Conservation (phyloP, 2,888 invertebrate species). For the Miltochrista miniata region DNA sequence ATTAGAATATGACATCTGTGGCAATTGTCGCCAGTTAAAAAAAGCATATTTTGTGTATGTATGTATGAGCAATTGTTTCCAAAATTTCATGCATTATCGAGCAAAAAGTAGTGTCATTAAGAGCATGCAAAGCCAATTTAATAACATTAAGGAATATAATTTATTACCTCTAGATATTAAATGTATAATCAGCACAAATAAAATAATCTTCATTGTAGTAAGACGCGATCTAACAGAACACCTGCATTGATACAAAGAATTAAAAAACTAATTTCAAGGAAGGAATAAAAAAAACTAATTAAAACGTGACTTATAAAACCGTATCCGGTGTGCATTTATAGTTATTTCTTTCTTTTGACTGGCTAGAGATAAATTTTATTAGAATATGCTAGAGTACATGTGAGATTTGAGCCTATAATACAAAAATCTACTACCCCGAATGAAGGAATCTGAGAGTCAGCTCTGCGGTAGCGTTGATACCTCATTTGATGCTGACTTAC, state of each 20-base stretch:
- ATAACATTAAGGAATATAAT: neutral
- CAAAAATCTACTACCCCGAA: neutral
- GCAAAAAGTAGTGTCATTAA: neutral
- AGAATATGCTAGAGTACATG: neutral
- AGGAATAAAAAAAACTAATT: conserved; percentile 15
- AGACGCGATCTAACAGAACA: conserved; percentile 23
- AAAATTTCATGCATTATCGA: neutral
- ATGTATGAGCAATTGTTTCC: too few relatives aligned
- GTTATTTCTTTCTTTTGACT: neutral
- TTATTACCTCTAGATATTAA: conserved; percentile 48
- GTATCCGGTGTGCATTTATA: conserved; percentile 9
- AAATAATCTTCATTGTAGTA: conserved; percentile 49
- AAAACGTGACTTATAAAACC: conserved; percentile 9
- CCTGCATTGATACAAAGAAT: conserved; percentile 13
- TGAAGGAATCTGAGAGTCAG: neutral
- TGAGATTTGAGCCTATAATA: too few relatives aligned
- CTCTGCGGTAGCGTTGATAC: too few relatives aligned
- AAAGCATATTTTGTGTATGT: too few relatives aligned
- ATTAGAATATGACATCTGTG: too few relatives aligned
- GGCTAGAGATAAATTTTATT: neutral
- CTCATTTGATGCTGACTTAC: too few relatives aligned
- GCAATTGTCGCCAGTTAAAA: too few relatives aligned
- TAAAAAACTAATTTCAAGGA: conserved; percentile 38
- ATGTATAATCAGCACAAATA: conserved; percentile 38
- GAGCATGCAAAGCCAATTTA: neutral